Percentiles rank a stretch among this genome's conserved stretches.
phyloP scores from a whole-genome alignment of 2,797 vertebrate species.

The Varecia variegata region DNA sequence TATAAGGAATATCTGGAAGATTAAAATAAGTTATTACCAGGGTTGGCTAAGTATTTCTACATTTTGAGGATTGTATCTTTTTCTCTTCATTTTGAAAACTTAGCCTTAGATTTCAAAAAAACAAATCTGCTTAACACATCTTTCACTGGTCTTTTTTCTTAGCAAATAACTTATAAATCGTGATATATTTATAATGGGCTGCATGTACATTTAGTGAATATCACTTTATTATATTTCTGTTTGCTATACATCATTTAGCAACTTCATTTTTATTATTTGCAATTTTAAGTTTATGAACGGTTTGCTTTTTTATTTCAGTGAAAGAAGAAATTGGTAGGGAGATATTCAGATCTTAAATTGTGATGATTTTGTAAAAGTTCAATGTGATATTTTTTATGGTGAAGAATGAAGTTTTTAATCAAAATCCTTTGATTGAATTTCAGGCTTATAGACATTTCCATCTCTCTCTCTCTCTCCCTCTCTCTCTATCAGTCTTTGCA shows the following conservation, averaged over 20 bases:
- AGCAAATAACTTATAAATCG: neutral
- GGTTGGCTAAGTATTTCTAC: neutral
- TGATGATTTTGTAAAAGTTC: conserved; percentile 16
- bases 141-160: neutral
- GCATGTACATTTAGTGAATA: neutral
- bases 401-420: conserved; percentile 36
- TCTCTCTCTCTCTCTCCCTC: neutral
- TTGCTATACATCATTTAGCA: neutral
- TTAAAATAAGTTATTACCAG: neutral
- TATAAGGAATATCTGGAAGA: neutral
- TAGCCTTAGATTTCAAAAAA: neutral
- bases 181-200: neutral
- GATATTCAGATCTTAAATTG: conserved; percentile 23
- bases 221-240: neutral
- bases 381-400: conserved; percentile 17
- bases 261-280: conserved; percentile 1
- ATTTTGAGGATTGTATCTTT: neutral
- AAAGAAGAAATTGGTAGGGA: conserved; percentile 31
- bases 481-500: neutral
- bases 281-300: neutral
- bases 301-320: neutral
- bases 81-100: conserved; percentile 22
- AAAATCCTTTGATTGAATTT: conserved; percentile 47
- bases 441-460: conserved; percentile 39
- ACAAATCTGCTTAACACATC: neutral